Base-by-base conservation (phyloP, 2,888 invertebrate genomes). In the Sminthurinus aureus region DNA sequence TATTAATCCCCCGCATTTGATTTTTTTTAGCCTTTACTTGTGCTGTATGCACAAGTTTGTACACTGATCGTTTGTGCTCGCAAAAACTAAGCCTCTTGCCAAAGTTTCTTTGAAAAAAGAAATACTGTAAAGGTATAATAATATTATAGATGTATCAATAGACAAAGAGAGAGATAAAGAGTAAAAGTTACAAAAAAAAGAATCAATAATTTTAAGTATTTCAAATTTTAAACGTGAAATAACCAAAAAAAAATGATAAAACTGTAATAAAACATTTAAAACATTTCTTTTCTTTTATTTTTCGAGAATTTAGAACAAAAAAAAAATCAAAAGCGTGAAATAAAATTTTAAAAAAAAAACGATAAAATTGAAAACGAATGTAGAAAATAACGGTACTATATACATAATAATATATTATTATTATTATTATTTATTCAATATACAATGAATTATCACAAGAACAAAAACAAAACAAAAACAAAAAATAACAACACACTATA, bases 151-250 rank as follows among this genome's bases (percentile, higher is more conserved):
- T n/a, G n/a, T n/a, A n/a, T n/a, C n/a, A n/a, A n/a, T n/a, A n/a
- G 66, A n/a, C 20, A 66, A 66, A 58, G 58, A 58, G 58, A 58
- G 58, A 15, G 58, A 58, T 9, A 67, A 67, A 67, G 9, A 67
- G 67, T n/a, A 20, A 67, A 71, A 20, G 22, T 67, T 20, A 8
- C 18, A 22, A 71, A 71, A 71, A 71, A 18, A 71, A 71, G 9
- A 9, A 71, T 20, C 13, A 22, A 71, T 20, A 71, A 71, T 20
- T 71, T 71, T 20, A 18, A 71, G 71, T 22, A 71, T 71, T 71
- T 71, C 71, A 71, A 71, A 71, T 71, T 71, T 71, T 71, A 71
- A 71, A 71, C 71, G 71, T 71, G 71, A 71, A 71, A 71, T 71
- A 71, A 18, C 71, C 24, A 22, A 71, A 71, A 71, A 71, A 71